Conservation (phyloP, 1,140 invertebrate species). For the Globodera rostochiensis region DNA sequence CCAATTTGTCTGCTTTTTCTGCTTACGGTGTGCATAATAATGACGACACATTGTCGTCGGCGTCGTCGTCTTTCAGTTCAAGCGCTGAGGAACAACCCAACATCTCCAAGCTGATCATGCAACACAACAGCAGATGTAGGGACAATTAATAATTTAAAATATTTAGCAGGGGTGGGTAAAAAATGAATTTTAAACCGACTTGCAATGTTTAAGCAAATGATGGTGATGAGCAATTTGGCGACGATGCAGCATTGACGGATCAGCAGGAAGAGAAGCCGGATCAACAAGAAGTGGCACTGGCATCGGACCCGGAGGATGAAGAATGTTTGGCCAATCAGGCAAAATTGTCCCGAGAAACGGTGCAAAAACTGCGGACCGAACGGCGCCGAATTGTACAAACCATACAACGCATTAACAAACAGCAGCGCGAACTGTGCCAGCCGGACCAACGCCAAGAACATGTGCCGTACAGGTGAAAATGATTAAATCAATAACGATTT, state of each 20-base stretch:
- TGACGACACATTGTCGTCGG: background rate
- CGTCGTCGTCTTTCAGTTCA: background rate
- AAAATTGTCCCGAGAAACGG: slow-evolving; percentile 11
- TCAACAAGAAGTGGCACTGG: background rate
- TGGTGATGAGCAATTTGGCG: background rate
- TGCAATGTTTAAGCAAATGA: background rate
- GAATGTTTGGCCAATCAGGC: slow-evolving; percentile 13
- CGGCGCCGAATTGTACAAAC: slow-evolving; percentile 28
- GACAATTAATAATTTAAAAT: too few relatives aligned
- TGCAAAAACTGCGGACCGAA: slow-evolving; percentile 16
- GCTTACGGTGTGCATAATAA: background rate
- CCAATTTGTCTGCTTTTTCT: background rate
- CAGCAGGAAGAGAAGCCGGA: background rate
- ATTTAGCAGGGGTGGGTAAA: too few relatives aligned
- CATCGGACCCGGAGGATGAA: background rate
- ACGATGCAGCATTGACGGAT: background rate
- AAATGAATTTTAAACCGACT: too few relatives aligned
- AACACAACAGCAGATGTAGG: too few relatives aligned
- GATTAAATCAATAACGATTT: too few relatives aligned
- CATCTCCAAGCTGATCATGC: too few relatives aligned
- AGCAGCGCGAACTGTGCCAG: slow-evolving; percentile 25
- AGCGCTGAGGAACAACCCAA: too few relatives aligned
- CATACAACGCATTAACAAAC: slow-evolving; percentile 22
- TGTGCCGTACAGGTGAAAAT: slow-evolving; percentile 32
- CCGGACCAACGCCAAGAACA: slow-evolving; percentile 6